Evolutionary conservation across 1,140 invertebrate species (phyloP).

Genomic region (Watersipora subatra): DNA sequence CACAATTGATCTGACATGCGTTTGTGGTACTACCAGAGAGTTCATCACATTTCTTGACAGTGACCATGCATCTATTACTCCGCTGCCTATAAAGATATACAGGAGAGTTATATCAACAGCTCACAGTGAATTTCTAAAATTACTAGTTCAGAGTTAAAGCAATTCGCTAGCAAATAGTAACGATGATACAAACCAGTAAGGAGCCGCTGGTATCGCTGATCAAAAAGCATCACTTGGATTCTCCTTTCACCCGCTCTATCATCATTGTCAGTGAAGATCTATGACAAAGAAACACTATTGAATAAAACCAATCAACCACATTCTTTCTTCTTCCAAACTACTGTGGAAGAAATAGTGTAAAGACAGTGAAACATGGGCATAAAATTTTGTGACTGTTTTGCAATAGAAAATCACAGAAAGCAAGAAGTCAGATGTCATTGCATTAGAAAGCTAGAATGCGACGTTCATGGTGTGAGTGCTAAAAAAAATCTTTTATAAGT

Average conservation of each 20-base stretch:
- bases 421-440: not conserved
- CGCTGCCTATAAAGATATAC: constrained; percentile 24
- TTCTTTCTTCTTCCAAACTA: too few relatives aligned
- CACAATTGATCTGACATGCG: constrained; percentile 33
- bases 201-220: constrained; percentile 31
- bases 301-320: not conserved
- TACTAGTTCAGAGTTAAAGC: too few relatives aligned
- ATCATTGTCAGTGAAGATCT: constrained; percentile 38
- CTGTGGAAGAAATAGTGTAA: not conserved
- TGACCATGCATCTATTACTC: constrained; percentile 36
- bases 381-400: not conserved
- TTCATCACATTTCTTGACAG: constrained; percentile 33
- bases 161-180: too few relatives aligned
- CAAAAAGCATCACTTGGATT: constrained; percentile 35
- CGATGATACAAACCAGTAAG: constrained; percentile 34
- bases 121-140: too few relatives aligned
- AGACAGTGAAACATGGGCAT: not conserved
- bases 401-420: not conserved
- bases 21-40: constrained; percentile 35
- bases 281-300: not conserved
- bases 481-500: too few relatives aligned
- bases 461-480: not conserved
- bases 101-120: not conserved
- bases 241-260: constrained; percentile 34
- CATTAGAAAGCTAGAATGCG: not conserved